Evolutionary conservation across 2,113 vertebrate species (phyloP).

Genomic region (Actenoides hombroni): DNA sequence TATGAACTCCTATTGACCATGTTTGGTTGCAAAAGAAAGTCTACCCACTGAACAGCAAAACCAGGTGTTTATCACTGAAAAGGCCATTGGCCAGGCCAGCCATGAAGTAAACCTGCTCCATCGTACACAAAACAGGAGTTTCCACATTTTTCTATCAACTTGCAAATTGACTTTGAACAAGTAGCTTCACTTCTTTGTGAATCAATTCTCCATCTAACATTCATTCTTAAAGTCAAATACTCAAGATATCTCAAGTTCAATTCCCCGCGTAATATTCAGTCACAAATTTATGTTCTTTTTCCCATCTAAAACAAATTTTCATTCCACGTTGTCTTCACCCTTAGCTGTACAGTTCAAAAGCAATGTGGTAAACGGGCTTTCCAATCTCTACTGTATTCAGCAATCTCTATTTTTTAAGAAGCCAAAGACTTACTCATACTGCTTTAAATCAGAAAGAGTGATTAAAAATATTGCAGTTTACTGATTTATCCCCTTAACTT

Average conservation of each 20-base stretch:
- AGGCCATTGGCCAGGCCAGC: background rate
- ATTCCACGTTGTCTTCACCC: background rate
- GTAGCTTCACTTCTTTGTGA: background rate
- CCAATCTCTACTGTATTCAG: background rate
- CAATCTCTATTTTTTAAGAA: background rate
- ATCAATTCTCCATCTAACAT: background rate
- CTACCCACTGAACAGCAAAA: background rate
- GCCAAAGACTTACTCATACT: background rate
- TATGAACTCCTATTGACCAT: background rate
- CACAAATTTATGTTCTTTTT: background rate
- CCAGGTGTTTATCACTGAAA: background rate
- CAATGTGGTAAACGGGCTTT: background rate
- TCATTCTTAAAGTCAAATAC: background rate
- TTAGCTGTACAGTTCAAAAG: background rate
- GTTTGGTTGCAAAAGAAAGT: background rate
- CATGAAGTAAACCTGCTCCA: rapidly evolving
- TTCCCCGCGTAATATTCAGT: background rate
- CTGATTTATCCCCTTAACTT: background rate
- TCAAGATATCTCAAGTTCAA: background rate
- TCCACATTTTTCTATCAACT: background rate
- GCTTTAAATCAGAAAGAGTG: background rate
- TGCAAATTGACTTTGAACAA: background rate
- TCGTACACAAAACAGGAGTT: rapidly evolving
- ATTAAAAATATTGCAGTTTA: background rate
- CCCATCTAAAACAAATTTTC: background rate